Percentiles rank a stretch among this genome's conserved stretches.
Evolutionary conservation across 2,888 invertebrate species (phyloP).

Genomic region (Chrysodeixis includens): DNA sequence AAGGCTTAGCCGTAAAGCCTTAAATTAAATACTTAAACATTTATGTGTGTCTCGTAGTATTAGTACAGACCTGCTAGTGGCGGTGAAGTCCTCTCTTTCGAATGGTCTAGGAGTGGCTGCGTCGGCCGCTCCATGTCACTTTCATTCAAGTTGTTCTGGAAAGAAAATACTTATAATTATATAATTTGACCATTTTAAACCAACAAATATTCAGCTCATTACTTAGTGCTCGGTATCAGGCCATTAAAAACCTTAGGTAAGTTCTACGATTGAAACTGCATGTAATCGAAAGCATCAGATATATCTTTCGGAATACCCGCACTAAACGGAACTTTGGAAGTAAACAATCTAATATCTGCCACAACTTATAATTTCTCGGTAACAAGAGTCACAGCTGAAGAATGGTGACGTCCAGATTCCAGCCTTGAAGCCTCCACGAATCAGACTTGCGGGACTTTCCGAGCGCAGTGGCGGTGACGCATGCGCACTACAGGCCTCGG

Average conservation of each 20-base stretch:
- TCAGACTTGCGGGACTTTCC: constrained; percentile 22
- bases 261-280: too few species aligned
- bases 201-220: too few species aligned
- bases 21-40: too few species aligned
- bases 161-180: constrained; percentile 15
- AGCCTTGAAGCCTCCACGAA: neutral
- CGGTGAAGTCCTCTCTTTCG: constrained; percentile 77
- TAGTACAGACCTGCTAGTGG: constrained; percentile 80
- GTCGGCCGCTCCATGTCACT: constrained; percentile 52
- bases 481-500: constrained; percentile 1
- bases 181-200: too few species aligned
- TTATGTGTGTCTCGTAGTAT: too few species aligned
- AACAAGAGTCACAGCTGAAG: neutral
- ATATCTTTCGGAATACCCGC: too few species aligned
- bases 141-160: constrained; percentile 47
- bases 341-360: too few species aligned
- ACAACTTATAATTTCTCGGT: neutral
- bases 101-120: constrained; percentile 83
- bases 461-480: constrained; percentile 19
- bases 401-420: neutral
- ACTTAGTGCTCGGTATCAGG: too few species aligned
- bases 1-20: too few species aligned
- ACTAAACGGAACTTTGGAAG: too few species aligned
- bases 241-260: too few species aligned
- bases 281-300: too few species aligned